These are phyloP conservation scores for Platorchestia sp. DNA, from an alignment of 1,140 invertebrate species.

Conservation along the genomic window DNA sequence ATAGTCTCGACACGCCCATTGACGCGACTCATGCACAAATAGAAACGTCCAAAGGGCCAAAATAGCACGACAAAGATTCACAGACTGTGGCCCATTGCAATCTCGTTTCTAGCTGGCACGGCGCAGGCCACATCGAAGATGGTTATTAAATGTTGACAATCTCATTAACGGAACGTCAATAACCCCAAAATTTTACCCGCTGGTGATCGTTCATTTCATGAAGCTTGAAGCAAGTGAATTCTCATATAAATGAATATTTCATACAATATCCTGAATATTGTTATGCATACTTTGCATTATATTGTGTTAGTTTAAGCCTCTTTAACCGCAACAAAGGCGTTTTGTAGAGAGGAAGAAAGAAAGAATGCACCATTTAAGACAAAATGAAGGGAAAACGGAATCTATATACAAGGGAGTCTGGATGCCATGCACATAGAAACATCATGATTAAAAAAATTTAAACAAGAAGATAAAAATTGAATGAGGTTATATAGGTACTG, in stretches of 20 bases:
- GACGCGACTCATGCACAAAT: conserved; percentile 32
- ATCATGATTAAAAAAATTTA: no score
- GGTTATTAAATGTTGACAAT: not conserved
- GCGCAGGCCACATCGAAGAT: not conserved
- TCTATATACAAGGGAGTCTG: no score
- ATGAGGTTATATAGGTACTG: no score
- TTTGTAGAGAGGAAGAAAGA: no score
- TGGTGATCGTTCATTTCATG: not conserved
- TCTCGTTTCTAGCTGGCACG: not conserved
- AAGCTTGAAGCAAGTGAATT: not conserved
- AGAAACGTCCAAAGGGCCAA: conserved; percentile 29
- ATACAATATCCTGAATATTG: not conserved
- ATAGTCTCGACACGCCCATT: conserved; percentile 42
- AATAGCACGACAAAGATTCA: conserved; percentile 4
- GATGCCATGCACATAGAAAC: no score
- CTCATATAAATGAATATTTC: not conserved
- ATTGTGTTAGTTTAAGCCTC: no score
- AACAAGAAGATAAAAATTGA: no score
- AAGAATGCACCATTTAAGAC: no score
- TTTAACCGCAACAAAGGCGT: no score
- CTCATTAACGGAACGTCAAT: not conserved
- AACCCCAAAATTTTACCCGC: not conserved
- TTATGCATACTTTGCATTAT: no score
- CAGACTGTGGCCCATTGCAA: not conserved
- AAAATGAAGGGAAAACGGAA: no score